A percentile compares a stretch with the other conserved stretches of the same genome.
Conservation (phyloP, 2,797 vertebrate species). For the Triplophysa bombifrons region DNA sequence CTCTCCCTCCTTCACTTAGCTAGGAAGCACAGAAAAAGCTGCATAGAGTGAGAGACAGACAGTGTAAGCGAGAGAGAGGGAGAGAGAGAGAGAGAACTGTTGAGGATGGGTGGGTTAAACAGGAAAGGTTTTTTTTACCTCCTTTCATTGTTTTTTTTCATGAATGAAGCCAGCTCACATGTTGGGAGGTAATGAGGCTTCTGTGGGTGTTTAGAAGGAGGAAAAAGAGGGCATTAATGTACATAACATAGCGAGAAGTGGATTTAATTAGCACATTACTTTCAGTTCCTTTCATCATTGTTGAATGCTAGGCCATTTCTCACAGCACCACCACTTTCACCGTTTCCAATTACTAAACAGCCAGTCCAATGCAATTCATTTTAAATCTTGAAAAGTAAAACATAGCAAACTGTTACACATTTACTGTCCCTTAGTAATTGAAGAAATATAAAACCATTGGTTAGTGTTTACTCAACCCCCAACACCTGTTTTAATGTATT, state of each 20-base stretch:
- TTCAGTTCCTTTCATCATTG: slow-evolving; percentile 29
- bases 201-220: slow-evolving; percentile 23
- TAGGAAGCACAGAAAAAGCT: slow-evolving; percentile 53
- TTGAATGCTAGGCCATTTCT: slow-evolving; percentile 31
- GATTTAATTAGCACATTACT: slow-evolving; percentile 46
- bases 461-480: slow-evolving; percentile 8
- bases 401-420: neutral
- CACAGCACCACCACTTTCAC: slow-evolving; percentile 18
- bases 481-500: slow-evolving; percentile 23
- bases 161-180: slow-evolving; percentile 54
- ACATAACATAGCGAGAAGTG: slow-evolving; percentile 23
- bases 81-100: slow-evolving; percentile 21
- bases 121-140: slow-evolving; percentile 26
- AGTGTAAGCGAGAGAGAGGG: slow-evolving; percentile 32
- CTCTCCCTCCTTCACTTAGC: slow-evolving; percentile 62
- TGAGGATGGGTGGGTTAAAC: slow-evolving; percentile 28
- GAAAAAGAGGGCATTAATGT: slow-evolving; percentile 30
- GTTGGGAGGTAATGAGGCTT: slow-evolving; percentile 47
- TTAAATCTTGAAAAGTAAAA: neutral
- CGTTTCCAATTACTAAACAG: slow-evolving; percentile 13
- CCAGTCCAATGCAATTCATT: slow-evolving; percentile 9
- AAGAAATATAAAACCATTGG: slow-evolving; percentile 11
- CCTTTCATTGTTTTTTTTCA: slow-evolving; percentile 47
- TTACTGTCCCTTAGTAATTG: slow-evolving; percentile 3
- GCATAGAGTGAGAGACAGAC: slow-evolving; percentile 53